Evolutionary conservation across 2,113 vertebrate species (phyloP).

Genomic region (Odontesthes bonariensis): DNA sequence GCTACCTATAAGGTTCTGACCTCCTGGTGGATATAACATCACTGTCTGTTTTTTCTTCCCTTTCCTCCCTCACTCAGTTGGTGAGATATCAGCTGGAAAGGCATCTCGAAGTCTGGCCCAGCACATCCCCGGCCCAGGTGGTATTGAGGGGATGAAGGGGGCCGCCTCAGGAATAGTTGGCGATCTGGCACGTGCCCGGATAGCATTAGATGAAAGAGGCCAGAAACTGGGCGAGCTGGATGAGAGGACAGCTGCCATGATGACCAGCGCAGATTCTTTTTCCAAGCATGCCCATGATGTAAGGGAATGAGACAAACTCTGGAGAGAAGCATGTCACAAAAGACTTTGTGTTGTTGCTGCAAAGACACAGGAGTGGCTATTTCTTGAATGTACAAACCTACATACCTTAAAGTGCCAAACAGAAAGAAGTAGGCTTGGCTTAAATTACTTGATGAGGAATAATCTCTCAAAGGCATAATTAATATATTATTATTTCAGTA

Average conservation of each 20-base stretch:
- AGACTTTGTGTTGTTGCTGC: not conserved
- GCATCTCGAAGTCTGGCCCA: constrained; percentile 95
- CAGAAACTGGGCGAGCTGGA: constrained; percentile 97
- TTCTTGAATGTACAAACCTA: too few species aligned
- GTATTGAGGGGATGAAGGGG: constrained; percentile 97
- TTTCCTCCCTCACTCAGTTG: constrained; percentile 81
- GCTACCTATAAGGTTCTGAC: not conserved
- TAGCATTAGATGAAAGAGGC: constrained; percentile 97
- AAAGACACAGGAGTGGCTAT: too few species aligned
- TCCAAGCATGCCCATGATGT: constrained; percentile 98
- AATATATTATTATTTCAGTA: too few species aligned
- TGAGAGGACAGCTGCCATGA: constrained; percentile 97
- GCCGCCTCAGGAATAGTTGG: constrained; percentile 95
- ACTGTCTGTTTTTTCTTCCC: not conserved
- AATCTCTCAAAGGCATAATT: too few species aligned
- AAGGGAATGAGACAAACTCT: not conserved
- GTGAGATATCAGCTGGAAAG: constrained; percentile 93
- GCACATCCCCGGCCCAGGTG: constrained; percentile 95
- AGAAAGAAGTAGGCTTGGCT: too few species aligned
- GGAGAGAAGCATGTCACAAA: not conserved
- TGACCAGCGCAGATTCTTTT: constrained; percentile 96
- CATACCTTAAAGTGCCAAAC: too few species aligned
- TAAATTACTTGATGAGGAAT: not conserved
- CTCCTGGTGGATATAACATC: not conserved
- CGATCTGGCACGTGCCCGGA: constrained; percentile 92